Conservation (phyloP, 53 echinoderm and acorn worm genomes). For the Echinometra lucunter region DNA sequence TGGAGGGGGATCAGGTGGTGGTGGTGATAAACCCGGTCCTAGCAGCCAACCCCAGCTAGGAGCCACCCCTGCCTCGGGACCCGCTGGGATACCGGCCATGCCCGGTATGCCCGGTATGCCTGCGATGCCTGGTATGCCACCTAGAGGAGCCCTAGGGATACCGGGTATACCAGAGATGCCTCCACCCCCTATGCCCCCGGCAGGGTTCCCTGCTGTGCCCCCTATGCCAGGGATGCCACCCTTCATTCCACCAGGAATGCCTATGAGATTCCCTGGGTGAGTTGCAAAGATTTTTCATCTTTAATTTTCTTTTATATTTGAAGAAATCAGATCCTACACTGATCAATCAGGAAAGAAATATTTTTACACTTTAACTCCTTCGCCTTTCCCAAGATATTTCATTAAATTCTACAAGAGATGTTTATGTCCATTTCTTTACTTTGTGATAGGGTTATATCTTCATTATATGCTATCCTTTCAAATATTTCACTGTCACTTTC, state of each 20-base stretch:
- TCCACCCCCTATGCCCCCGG: constrained; percentile 90
- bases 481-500: no score
- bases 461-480: no score
- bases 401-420: not conserved
- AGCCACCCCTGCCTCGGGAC: constrained; percentile 61
- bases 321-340: not conserved
- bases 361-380: not conserved
- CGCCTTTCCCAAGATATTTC: not conserved
- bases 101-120: constrained; percentile 69
- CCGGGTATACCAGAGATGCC: constrained; percentile 84
- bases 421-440: not conserved
- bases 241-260: constrained; percentile 73
- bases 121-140: constrained; percentile 67
- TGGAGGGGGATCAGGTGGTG: constrained; percentile 18
- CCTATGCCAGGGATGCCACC: constrained; percentile 87
- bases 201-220: constrained; percentile 79
- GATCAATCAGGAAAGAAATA: not conserved
- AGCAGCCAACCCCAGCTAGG: constrained; percentile 66
- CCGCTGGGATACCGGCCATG: constrained; percentile 74
- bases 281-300: constrained; percentile 13
- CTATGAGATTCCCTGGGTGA: constrained; percentile 88
- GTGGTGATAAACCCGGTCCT: constrained; percentile 71
- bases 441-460: no score
- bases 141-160: constrained; percentile 69
- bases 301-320: not conserved